Evolutionary conservation across 2,797 vertebrate genomes (phyloP).

Genomic region (Brotula barbata): DNA sequence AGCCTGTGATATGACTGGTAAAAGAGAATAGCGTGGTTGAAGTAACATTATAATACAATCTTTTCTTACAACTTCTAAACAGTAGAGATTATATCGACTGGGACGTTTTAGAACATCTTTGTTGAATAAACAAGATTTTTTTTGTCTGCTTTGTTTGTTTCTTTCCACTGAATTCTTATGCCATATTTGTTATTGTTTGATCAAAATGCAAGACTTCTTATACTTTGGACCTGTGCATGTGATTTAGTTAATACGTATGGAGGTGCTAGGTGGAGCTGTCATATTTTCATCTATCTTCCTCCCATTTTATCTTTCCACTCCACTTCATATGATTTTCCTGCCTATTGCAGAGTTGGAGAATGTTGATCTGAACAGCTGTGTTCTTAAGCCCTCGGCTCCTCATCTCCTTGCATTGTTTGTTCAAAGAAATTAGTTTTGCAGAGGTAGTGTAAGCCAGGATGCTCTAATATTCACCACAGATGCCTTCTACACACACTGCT

Average conservation of each 20-base stretch:
- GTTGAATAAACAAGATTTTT: no score
- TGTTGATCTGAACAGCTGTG: conserved; percentile 58
- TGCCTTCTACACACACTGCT: conserved; percentile 7
- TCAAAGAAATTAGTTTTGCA: conserved; percentile 50
- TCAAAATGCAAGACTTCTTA: no score
- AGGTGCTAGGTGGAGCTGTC: conserved; percentile 6
- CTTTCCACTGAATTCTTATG: no score
- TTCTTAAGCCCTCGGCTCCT: conserved; percentile 43
- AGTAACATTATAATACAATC: no score
- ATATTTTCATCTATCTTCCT: conserved; percentile 18
- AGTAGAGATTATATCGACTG: no score
- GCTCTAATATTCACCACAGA: conserved; percentile 26
- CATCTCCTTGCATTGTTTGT: conserved; percentile 42
- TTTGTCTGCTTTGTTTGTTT: no score
- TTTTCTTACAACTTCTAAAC: no score
- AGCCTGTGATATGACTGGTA: no score
- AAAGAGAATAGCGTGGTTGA: no score
- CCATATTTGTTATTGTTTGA: no score
- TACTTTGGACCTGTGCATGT: neutral
- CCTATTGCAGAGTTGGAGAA: conserved; percentile 37
- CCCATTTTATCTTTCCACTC: conserved; percentile 27
- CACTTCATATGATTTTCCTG: conserved; percentile 33
- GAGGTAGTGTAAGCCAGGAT: conserved; percentile 13
- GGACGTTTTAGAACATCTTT: no score
- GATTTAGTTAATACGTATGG: conserved; percentile 9